Percentiles rank a stretch among this genome's conserved stretches.
Evolutionary conservation across 2,888 invertebrate genomes (phyloP).

Genomic region (Dasysyrphus tricinctus): DNA sequence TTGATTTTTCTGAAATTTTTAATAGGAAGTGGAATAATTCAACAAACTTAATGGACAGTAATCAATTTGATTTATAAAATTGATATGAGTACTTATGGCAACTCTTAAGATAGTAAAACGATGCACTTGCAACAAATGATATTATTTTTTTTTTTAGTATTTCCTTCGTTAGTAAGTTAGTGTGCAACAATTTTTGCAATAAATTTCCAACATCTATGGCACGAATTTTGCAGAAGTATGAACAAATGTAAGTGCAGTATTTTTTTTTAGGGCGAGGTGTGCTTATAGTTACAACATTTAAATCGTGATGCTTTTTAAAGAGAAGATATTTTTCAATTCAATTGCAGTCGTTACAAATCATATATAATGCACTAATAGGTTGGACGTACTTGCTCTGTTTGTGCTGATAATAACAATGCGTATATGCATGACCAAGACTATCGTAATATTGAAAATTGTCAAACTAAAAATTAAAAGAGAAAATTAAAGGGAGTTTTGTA

Average conservation of each 20-base stretch:
- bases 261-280: constrained; percentile 58
- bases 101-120: constrained; percentile 21
- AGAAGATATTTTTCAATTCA: neutral
- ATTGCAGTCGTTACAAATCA: neutral
- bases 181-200: constrained; percentile 67
- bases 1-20: too few species aligned
- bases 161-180: constrained; percentile 55
- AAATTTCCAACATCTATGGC: constrained; percentile 55
- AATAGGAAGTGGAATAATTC: too few species aligned
- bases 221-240: constrained; percentile 30
- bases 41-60: too few species aligned
- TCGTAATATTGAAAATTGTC: too few species aligned
- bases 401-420: neutral
- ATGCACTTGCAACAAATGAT: constrained; percentile 53
- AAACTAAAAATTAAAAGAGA: too few species aligned
- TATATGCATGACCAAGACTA: too few species aligned
- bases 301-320: neutral
- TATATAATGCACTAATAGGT: neutral
- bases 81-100: neutral
- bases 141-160: constrained; percentile 4
- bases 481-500: too few species aligned
- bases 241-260: neutral
- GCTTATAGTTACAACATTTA: constrained; percentile 36
- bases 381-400: neutral
- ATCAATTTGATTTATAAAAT: too few species aligned